A percentile compares a stretch with the other conserved stretches of the same genome.
These are phyloP conservation scores for Atlantisia rogersi DNA, from an alignment of 2,113 vertebrate species.

Conservation along the genomic window DNA sequence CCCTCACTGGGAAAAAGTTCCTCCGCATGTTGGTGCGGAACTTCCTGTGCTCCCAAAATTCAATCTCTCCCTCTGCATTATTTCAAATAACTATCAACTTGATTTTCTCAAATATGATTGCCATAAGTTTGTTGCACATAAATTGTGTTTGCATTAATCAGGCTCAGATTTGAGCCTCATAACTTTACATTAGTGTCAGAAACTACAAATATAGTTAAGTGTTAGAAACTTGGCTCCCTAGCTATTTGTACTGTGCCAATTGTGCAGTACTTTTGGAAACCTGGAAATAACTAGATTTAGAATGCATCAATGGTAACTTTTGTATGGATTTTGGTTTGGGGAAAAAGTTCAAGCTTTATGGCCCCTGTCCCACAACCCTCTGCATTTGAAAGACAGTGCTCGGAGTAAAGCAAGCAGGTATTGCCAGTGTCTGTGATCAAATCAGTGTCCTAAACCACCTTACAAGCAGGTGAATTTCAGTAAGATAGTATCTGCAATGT, in stretches of 20 bases:
- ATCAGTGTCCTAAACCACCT: not conserved
- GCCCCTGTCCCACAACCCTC: not conserved
- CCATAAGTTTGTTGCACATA: not conserved
- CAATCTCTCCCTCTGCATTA: not conserved
- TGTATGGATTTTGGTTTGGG: not conserved
- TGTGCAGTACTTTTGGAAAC: not conserved
- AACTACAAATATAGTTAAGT: not conserved
- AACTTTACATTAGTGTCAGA: not conserved
- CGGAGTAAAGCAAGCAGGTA: not conserved
- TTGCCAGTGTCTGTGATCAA: not conserved
- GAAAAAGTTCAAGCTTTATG: not conserved
- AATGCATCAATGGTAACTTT: not conserved
- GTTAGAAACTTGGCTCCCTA: not conserved
- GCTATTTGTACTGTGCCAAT: not conserved
- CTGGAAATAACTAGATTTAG: not conserved
- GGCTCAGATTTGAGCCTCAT: not conserved
- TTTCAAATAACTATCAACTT: not conserved
- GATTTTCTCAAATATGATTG: not conserved
- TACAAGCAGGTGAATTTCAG: not conserved
- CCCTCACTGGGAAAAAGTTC: too few relatives aligned
- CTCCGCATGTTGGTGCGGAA: too few relatives aligned
- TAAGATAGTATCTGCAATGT: not conserved
- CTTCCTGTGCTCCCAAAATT: not conserved
- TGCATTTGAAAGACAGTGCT: not conserved
- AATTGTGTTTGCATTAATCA: not conserved